Evolutionary conservation across 64 coral and sea anemone species (phyloP), one percentile per base, ranked within the genome.

Genomic region (Actinia tenebrosa): DNA sequence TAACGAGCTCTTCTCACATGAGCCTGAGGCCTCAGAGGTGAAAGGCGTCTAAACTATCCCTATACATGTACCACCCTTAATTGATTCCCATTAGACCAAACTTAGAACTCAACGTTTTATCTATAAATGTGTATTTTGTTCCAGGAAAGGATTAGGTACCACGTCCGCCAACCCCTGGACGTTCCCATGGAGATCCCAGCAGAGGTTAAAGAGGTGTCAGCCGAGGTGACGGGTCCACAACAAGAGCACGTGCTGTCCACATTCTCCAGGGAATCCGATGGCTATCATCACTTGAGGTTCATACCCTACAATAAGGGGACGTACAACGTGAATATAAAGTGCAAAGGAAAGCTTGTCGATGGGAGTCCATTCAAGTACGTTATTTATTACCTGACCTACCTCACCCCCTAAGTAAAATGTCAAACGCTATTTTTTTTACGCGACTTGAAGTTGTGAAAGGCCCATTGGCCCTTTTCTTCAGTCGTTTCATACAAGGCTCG

Each of bases 141-240:
- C 9, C 47, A 91, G 90, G 90, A 81, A 9, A 80, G 43, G 44
- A 46, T 80, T 16, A 53, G 85, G 13, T 96, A 93, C 61, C 88
- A 82, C 56, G 91, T 96, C 17, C 83, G 88, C 1, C 91, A 88
- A 16, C 90, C 92, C 30, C 84, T 96, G 10, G 94, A 96, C 50
- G 91, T 96, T 18, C 94, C 94, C 13, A 96, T 96, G 94, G 91
- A 96, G 86, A 96, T 96, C 61, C 94, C 94, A 9, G 10, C 14
- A 7, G 84, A 92, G 44, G 94, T 93, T 42, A 89, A 71, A 46
- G 91, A 96, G 59, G 94, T 96, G 60, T 87, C 94, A 7, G 94
- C 94, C 2, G 86, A 37, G 43, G 91, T 96, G 11, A 89, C 72
- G 37, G 94, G 91, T 79, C 94, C 94, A 85, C 87, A 92, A 80